These are phyloP conservation scores for Pempheris klunzingeri DNA, from an alignment of 2,797 vertebrate species.

Conservation along the genomic window DNA sequence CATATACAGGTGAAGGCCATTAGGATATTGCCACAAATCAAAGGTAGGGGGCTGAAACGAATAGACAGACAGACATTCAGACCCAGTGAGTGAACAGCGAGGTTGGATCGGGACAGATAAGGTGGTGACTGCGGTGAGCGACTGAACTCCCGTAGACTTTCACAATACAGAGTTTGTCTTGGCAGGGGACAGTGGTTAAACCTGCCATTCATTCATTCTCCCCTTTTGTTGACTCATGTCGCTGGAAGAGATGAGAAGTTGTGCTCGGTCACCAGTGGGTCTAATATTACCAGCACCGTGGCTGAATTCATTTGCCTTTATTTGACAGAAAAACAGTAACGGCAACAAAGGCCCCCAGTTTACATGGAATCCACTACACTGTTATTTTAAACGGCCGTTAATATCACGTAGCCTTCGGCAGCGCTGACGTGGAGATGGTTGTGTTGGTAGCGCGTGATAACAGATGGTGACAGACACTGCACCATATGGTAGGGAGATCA, in stretches of 20 bases:
- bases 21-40: conserved; percentile 65
- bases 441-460: background rate
- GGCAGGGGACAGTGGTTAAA: background rate
- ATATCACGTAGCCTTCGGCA: background rate
- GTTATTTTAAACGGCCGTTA: too few species aligned
- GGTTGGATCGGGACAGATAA: conserved; percentile 35
- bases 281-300: too few species aligned
- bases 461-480: background rate
- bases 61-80: background rate
- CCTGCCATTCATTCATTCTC: conserved; percentile 18
- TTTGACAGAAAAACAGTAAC: background rate
- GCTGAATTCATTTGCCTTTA: background rate
- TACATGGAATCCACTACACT: too few species aligned
- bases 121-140: conserved; percentile 35
- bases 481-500: background rate
- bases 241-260: conserved; percentile 2
- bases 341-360: too few species aligned
- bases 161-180: background rate
- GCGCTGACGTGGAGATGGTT: background rate
- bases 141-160: conserved; percentile 13
- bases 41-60: conserved; percentile 12
- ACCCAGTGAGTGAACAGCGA: background rate
- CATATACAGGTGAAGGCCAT: conserved; percentile 47
- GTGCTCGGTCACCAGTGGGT: too few species aligned
- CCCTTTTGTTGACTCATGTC: background rate